Evolutionary conservation across 1,140 invertebrate species (phyloP).

Genomic region (Pectinophora gossypiella): DNA sequence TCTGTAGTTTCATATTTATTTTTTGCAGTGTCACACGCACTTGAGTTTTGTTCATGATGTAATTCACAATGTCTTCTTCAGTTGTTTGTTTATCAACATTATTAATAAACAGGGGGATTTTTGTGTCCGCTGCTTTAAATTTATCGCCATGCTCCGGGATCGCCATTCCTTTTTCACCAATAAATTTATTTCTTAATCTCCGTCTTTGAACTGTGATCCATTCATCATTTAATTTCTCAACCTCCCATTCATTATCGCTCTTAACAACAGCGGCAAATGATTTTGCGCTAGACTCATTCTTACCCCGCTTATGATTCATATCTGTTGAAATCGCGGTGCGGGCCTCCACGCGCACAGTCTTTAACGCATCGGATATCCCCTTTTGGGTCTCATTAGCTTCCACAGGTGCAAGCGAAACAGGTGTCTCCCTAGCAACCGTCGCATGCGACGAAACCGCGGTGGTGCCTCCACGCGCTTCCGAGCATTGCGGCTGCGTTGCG

Average conservation of each 20-base stretch:
- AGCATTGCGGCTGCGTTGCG: too few species aligned
- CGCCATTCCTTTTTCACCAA: background rate
- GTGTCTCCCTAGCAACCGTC: background rate
- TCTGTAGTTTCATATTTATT: too few species aligned
- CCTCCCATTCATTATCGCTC: background rate
- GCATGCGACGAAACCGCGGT: too few species aligned
- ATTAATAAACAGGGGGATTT: slow-evolving; percentile 4
- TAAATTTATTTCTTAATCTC: background rate
- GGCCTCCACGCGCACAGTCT: too few species aligned
- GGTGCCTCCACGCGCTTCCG: too few species aligned
- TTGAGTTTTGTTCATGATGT: too few species aligned
- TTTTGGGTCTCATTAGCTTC: too few species aligned
- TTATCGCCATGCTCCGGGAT: background rate
- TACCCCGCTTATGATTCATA: background rate
- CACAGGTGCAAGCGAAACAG: background rate
- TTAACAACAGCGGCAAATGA: background rate
- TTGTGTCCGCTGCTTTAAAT: background rate
- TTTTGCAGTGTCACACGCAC: background rate
- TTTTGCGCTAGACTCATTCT: background rate
- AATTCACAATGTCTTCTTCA: too few species aligned
- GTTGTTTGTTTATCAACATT: background rate
- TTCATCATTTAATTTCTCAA: background rate
- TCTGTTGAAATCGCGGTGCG: background rate
- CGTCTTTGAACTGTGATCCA: background rate
- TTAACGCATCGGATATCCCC: too few species aligned